Conservation (phyloP, 2,113 vertebrate genomes). For the Benitochromis conjunctus region DNA sequence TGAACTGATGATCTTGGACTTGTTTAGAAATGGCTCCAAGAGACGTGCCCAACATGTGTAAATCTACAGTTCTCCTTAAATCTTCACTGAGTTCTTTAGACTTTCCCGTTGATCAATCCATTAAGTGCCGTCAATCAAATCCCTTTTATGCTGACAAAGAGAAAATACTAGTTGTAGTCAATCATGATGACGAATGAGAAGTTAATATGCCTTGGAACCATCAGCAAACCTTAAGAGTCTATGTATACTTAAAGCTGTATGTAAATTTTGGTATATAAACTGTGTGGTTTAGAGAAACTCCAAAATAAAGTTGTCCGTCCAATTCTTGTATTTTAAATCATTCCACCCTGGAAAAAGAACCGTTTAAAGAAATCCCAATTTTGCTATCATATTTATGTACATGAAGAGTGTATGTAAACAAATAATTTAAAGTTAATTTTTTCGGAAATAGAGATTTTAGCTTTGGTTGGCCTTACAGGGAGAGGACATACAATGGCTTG, state of each 20-base stretch:
- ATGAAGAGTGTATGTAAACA: neutral
- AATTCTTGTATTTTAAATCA: neutral
- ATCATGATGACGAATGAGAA: accelerated
- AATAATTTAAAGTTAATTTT: neutral
- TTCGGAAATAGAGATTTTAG: neutral
- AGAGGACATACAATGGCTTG: neutral
- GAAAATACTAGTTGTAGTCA: neutral
- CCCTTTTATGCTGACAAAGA: neutral
- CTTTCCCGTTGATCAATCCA: neutral
- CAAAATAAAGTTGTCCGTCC: neutral
- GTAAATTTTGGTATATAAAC: neutral
- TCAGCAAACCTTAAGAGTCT: neutral
- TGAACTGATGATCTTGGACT: neutral
- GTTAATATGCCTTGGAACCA: neutral
- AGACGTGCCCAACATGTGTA: neutral
- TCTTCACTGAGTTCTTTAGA: neutral
- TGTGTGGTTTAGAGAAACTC: neutral
- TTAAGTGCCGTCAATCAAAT: neutral
- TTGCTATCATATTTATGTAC: neutral
- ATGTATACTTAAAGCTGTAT: neutral
- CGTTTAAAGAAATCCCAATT: neutral
- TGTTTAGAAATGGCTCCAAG: neutral
- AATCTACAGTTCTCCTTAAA: neutral
- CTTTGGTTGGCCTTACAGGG: too few relatives aligned
- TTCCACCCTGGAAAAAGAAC: neutral